Conservation (phyloP, 2,797 vertebrate genomes). For the Nyctalus aviator region DNA sequence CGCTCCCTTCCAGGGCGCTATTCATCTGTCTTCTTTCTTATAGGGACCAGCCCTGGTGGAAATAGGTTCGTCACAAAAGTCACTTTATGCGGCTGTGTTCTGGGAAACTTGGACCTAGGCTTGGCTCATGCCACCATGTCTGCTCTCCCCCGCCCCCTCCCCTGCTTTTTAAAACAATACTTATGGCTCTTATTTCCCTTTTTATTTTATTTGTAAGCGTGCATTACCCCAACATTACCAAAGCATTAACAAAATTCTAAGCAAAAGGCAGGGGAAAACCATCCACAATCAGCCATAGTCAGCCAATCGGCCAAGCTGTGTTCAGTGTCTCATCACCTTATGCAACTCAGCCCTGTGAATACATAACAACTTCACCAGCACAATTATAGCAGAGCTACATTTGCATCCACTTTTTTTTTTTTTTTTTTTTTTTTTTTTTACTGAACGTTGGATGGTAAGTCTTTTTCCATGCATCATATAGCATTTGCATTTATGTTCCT, state of each 20-base stretch:
- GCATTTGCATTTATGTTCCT: neutral
- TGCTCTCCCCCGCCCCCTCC: neutral
- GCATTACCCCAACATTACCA: neutral
- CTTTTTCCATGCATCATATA: neutral
- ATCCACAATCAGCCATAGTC: accelerated
- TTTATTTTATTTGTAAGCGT: neutral
- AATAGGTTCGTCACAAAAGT: neutral
- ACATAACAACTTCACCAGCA: neutral
- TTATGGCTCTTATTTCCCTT: neutral
- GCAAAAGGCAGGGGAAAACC: neutral
- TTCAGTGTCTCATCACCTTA: neutral
- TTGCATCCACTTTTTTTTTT: neutral
- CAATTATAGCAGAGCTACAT: neutral
- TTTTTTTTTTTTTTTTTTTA: neutral
- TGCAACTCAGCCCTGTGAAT: too few species aligned
- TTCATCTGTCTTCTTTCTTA: neutral
- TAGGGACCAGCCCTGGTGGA: neutral
- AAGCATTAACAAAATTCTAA: neutral
- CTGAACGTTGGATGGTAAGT: neutral
- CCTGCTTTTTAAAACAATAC: neutral
- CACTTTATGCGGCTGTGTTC: neutral
- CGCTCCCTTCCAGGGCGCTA: slow-evolving; percentile 4
- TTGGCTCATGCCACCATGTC: neutral
- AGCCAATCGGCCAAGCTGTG: neutral
- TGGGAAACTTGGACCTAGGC: neutral